Evolutionary conservation across 1,140 invertebrate genomes (phyloP).

Genomic region (Drosophila insularis): DNA sequence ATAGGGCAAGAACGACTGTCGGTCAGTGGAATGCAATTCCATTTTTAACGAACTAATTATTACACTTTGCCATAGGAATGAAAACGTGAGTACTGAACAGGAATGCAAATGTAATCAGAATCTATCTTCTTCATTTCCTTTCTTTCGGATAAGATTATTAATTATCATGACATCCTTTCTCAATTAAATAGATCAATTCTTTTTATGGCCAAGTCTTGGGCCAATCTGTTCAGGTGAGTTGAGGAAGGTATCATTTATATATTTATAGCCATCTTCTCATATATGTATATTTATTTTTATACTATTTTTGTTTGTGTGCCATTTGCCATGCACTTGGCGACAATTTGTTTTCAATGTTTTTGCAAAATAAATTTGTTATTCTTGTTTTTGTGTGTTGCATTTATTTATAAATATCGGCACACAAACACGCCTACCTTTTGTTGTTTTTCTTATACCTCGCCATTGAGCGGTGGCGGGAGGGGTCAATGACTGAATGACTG

Average conservation of each 20-base stretch:
- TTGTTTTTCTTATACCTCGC: constrained; percentile 18
- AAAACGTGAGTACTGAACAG: background rate
- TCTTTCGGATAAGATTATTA: too few species aligned
- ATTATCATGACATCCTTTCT: too few species aligned
- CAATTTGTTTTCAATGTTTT: constrained; percentile 43
- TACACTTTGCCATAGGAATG: background rate
- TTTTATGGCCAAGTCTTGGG: too few species aligned
- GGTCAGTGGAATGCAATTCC: constrained; percentile 1
- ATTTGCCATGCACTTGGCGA: constrained; percentile 53
- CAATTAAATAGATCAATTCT: too few species aligned
- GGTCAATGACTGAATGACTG: constrained; percentile 10
- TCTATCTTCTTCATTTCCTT: too few species aligned
- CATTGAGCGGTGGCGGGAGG: background rate
- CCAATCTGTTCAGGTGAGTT: background rate
- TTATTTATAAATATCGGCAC: constrained; percentile 49
- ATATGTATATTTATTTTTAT: constrained; percentile 12
- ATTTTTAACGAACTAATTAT: constrained; percentile 6
- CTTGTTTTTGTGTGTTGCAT: constrained; percentile 36
- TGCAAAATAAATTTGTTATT: constrained; percentile 57
- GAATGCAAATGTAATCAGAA: background rate
- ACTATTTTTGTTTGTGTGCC: constrained; percentile 14
- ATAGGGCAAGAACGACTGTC: constrained; percentile 10
- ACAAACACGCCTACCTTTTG: constrained; percentile 38
- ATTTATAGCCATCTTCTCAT: background rate
- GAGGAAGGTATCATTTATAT: background rate